Conservation (phyloP, 1,140 invertebrate species). For the Pseudachorutes palmiensis region DNA sequence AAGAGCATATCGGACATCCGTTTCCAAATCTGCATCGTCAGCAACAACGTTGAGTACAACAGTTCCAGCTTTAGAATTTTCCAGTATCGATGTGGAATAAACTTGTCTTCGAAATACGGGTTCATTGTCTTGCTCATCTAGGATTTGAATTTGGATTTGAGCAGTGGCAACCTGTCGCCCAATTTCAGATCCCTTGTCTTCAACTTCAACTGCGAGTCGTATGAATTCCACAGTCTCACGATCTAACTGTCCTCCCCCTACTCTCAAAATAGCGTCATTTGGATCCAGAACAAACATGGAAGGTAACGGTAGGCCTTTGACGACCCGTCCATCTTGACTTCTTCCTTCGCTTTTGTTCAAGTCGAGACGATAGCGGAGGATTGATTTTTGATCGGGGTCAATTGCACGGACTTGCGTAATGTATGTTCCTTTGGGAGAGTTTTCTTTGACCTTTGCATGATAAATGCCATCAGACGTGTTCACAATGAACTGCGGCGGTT, state of each 20-base stretch:
- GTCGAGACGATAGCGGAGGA: slow-evolving; percentile 51
- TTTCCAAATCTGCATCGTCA: slow-evolving; percentile 79
- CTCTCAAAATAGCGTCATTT: slow-evolving; percentile 61
- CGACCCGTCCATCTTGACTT: slow-evolving; percentile 59
- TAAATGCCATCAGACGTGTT: slow-evolving; percentile 26
- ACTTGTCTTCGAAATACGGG: slow-evolving; percentile 19
- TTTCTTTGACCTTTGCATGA: slow-evolving; percentile 31
- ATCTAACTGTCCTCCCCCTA: slow-evolving; percentile 62
- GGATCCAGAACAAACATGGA: slow-evolving; percentile 64
- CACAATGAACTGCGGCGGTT: slow-evolving; percentile 42
- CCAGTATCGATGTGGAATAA: slow-evolving; percentile 57
- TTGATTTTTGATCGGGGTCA: slow-evolving; percentile 68
- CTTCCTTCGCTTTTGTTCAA: slow-evolving; percentile 60
- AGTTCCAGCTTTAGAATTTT: slow-evolving; percentile 79
- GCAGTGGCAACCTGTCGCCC: slow-evolving; percentile 63
- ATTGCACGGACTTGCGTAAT: slow-evolving; percentile 52
- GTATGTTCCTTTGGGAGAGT: slow-evolving; percentile 26
- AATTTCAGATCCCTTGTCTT: slow-evolving; percentile 72
- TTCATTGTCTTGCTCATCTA: slow-evolving; percentile 80
- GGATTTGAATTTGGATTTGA: slow-evolving; percentile 61
- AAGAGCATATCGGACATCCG: slow-evolving; percentile 69
- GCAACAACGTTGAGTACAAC: slow-evolving; percentile 71
- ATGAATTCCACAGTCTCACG: slow-evolving; percentile 74
- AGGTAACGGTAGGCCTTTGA: slow-evolving; percentile 60
- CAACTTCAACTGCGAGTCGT: slow-evolving; percentile 63